Base-by-base conservation (phyloP, 2,888 invertebrate genomes). In the Ochropleura leucogaster region DNA sequence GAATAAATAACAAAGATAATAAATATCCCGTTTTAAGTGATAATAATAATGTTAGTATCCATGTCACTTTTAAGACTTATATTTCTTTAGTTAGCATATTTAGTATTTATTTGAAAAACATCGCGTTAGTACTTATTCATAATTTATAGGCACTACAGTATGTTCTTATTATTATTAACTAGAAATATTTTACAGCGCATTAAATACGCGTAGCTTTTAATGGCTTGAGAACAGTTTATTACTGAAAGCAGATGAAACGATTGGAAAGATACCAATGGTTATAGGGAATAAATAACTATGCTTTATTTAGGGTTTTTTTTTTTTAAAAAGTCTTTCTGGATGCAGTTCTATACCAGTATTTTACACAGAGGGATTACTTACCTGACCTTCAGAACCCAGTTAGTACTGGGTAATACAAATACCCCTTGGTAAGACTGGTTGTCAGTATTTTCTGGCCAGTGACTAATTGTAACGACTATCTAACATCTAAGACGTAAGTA, bases 161-260 rank as follows among this genome's bases (percentile, higher is more conserved):
- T 62, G n/a, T 46, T 18, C 16, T 46, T 71, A 62, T 46, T 42
- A 42, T 42, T 18, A 69, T 62, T 8, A n/a, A 53, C 40, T 53
- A 53, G 7, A 53, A 62, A 40, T 53, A 62, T 49, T 62, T 60
- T 63, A 62, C 8, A 62, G 60, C 72, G 4, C 71, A 18, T 20
- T 62, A 53, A 51, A 72, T 12, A 55, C 53, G 60, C n/a, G 18
- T n/a, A 18, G 20, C 72, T 72, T 62, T 62, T 47, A 53, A 53
- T 62, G 9, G 16, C 12, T 3, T 18, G 2, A 16, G 69, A 57
- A 63, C n/a, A 14, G 47, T 20, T 46, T 20, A 62, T 42, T 42
- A n/a, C 20, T 30, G 4, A 30, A 44, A 9, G 44, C 44, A 44
- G 20, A 5, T 20, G n/a, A 47, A 20, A 10, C 30, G 46, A 64